Base-by-base conservation (phyloP, 2,797 vertebrate species). In the Microctenopoma lineatum region DNA sequence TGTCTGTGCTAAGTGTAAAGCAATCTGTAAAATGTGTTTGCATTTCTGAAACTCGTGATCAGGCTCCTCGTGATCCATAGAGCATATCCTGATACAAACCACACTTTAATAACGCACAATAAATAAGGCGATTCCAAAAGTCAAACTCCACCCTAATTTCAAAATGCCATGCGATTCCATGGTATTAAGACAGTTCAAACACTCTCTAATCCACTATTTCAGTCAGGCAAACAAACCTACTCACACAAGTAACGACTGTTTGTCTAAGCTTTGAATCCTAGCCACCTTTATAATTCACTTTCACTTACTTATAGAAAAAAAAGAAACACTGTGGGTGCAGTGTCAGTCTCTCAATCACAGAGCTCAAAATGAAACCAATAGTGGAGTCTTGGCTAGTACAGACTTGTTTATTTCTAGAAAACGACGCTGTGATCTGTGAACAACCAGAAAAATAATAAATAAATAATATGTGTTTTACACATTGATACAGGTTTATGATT, bases 41-140 rank as follows among this genome's bases (percentile, higher is more conserved):
- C 16, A 12, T 65, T 21, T 69, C 12, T 38, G 21, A 41, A 62
- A 36, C 41, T 32, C 12, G 12, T 44, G 26, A 44, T 58, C 39
- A 9, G 44, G 39, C 18, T 70, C 13, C 36, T 57, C 73, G n/a
- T n/a, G n/a, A 48, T 68, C 14, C 4, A 0, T 26, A 41, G 7
- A 47, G 7, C 34, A 53, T 50, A 53, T 27, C 55, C 44, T 64
- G 27, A 70, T 66, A n/a, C n/a, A n/a, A n/a, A n/a, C n/a, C 18
- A 6, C 29, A 39, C 66, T 73, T 78, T 68, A 80, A 84, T 82
- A 78, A 59, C 64, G 57, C 44, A 70, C 65, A 88, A 84, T 76
- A 73, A 70, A 12, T n/a, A n/a, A n/a, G n/a, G n/a, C n/a, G 67
- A 85, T 83, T 90, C 79, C 80, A 87, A 86, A 83, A 80, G 82